These are phyloP conservation scores for Magallana nippona DNA, from an alignment of 2,888 invertebrate species.

Conservation along the genomic window DNA sequence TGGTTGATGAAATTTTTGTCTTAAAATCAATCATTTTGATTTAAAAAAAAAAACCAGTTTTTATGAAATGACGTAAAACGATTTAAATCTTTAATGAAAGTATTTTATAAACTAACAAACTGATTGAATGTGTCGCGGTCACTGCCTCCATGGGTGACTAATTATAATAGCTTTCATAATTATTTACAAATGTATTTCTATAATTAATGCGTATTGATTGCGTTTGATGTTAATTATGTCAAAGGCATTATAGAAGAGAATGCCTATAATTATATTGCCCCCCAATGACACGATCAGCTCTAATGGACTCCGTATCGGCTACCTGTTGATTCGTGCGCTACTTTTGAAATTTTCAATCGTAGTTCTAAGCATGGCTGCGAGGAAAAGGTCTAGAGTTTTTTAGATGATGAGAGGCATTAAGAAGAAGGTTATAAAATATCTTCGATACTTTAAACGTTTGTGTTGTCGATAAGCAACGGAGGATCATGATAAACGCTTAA, in stretches of 20 bases:
- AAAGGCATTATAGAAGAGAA: not conserved
- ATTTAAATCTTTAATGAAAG: no score
- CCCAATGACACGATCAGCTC: not conserved
- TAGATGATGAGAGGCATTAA: not conserved
- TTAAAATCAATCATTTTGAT: no score
- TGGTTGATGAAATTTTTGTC: no score
- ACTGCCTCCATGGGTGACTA: no score
- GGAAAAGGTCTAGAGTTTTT: not conserved
- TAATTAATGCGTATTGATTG: slow-evolving; percentile 24
- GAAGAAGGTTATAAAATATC: not conserved
- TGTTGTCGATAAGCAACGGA: slow-evolving; percentile 22
- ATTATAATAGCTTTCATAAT: no score
- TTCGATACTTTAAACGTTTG: not conserved
- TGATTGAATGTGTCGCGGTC: no score
- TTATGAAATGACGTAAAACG: no score
- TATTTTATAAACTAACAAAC: no score
- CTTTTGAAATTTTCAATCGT: not conserved
- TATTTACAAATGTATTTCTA: not conserved
- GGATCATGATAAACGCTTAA: slow-evolving; percentile 10
- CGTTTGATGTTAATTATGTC: not conserved
- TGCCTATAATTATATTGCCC: not conserved
- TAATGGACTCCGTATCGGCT: not conserved
- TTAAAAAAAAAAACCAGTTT: no score
- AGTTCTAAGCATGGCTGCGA: no score
- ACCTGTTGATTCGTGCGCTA: slow-evolving; percentile 10